Evolutionary conservation across 2,113 vertebrate genomes (phyloP).

Genomic region (Antechinus stuartii): DNA sequence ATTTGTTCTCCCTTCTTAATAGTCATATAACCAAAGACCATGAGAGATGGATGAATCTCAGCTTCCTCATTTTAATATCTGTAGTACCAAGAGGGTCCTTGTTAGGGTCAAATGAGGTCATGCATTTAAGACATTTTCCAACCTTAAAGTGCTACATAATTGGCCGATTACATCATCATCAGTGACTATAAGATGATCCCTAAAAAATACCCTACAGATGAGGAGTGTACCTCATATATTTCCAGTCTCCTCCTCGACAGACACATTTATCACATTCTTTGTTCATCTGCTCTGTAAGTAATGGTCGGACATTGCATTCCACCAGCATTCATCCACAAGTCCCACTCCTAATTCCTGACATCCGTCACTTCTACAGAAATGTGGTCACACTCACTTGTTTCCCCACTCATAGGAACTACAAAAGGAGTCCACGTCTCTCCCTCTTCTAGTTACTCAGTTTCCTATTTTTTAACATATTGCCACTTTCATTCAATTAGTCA

Average conservation of each 20-base stretch:
- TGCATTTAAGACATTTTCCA: background rate
- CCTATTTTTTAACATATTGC: background rate
- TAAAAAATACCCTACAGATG: background rate
- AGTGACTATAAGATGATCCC: background rate
- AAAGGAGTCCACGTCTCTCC: background rate
- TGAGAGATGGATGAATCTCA: background rate
- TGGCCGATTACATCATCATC: background rate
- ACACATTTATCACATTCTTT: background rate
- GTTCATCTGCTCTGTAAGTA: background rate
- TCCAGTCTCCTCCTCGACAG: background rate
- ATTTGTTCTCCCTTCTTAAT: background rate
- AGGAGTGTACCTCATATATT: background rate
- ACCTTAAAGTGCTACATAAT: background rate
- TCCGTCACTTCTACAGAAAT: background rate
- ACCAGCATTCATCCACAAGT: background rate
- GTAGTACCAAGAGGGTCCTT: background rate
- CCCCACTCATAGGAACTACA: background rate
- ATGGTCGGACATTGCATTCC: background rate
- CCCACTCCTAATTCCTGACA: background rate
- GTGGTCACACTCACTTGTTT: background rate
- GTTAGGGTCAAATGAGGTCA: background rate
- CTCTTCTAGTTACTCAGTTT: background rate
- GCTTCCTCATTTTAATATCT: background rate
- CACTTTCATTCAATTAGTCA: background rate
- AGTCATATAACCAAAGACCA: background rate